Evolutionary conservation across 2,113 vertebrate genomes (phyloP).

Genomic region (Pseudois nayaur): DNA sequence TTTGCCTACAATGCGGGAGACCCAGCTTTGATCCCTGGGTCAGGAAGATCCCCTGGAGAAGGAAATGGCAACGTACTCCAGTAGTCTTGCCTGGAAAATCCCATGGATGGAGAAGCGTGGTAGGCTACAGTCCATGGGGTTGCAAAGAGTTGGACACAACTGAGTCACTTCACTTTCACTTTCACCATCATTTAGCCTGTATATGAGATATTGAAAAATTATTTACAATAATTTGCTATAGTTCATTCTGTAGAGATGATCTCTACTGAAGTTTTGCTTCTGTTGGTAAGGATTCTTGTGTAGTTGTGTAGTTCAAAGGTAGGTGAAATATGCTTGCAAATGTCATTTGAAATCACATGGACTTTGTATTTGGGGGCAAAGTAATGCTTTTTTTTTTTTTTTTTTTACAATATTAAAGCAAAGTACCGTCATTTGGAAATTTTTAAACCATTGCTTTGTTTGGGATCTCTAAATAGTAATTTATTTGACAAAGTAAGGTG

Average conservation of each 20-base stretch:
- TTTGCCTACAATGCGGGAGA: no score
- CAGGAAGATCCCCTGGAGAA: no score
- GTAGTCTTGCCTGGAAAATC: no score
- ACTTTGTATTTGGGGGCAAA: constrained; percentile 34
- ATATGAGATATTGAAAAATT: neutral
- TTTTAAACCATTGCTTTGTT: constrained; percentile 1
- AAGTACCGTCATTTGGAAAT: neutral
- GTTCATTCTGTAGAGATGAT: neutral
- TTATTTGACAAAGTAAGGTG: constrained; percentile 22
- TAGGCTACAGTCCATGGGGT: no score
- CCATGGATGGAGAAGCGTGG: no score
- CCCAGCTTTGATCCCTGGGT: no score
- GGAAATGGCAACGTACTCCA: no score
- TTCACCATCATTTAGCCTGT: neutral
- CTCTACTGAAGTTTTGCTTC: constrained; percentile 12
- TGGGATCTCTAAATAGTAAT: neutral
- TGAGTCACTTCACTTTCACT: no score
- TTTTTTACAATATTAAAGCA: neutral
- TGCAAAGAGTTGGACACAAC: no score
- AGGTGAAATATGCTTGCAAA: neutral
- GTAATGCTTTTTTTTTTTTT: neutral
- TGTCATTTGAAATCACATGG: constrained; percentile 30
- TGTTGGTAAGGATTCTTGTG: neutral
- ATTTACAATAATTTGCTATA: neutral
- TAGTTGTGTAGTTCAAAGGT: neutral